phyloP scores from a whole-genome alignment of 2,113 vertebrate species.

The Oryzias javanicus region DNA sequence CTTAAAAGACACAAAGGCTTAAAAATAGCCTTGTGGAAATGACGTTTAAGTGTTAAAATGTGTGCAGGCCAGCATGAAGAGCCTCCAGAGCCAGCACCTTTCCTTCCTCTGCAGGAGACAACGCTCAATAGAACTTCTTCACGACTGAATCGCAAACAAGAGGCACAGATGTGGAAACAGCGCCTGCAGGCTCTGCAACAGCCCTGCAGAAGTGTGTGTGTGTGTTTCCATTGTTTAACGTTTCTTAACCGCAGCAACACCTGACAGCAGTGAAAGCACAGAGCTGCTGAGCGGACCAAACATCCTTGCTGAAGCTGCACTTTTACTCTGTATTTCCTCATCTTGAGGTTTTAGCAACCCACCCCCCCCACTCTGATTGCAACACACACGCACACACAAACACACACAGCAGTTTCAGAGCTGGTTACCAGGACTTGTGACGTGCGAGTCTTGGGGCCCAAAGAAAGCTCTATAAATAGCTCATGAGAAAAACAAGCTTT shows the following conservation, averaged over 20 bases:
- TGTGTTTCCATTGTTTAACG: slow-evolving; percentile 58
- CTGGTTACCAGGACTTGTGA: slow-evolving; percentile 53
- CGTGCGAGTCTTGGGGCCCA: slow-evolving; percentile 56
- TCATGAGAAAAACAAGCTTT: slow-evolving; percentile 48
- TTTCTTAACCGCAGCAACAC: slow-evolving; percentile 63
- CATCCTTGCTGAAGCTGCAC: slow-evolving; percentile 58
- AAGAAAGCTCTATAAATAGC: slow-evolving; percentile 61
- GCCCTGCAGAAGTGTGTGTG: slow-evolving; percentile 36
- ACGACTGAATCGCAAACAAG: slow-evolving; percentile 10
- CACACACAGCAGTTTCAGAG: slow-evolving; percentile 36
- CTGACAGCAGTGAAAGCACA: slow-evolving; percentile 43
- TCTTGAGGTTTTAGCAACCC: slow-evolving; percentile 40
- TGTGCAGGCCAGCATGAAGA: slow-evolving; percentile 86
- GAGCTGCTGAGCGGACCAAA: slow-evolving; percentile 23
- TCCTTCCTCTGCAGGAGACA: slow-evolving; percentile 63
- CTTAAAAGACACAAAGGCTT: slow-evolving; percentile 92
- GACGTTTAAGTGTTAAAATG: slow-evolving; percentile 82
- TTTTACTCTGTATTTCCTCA: slow-evolving; percentile 51
- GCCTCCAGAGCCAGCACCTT: slow-evolving; percentile 63
- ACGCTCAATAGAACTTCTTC: slow-evolving; percentile 15
- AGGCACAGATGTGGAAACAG: background rate
- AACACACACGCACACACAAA: slow-evolving; percentile 41
- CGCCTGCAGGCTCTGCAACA: slow-evolving; percentile 32
- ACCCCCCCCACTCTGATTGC: slow-evolving; percentile 43
- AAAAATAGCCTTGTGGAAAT: slow-evolving; percentile 90